Base-by-base conservation (phyloP, 1,140 invertebrate species). In the Brachionus plicatilis region DNA sequence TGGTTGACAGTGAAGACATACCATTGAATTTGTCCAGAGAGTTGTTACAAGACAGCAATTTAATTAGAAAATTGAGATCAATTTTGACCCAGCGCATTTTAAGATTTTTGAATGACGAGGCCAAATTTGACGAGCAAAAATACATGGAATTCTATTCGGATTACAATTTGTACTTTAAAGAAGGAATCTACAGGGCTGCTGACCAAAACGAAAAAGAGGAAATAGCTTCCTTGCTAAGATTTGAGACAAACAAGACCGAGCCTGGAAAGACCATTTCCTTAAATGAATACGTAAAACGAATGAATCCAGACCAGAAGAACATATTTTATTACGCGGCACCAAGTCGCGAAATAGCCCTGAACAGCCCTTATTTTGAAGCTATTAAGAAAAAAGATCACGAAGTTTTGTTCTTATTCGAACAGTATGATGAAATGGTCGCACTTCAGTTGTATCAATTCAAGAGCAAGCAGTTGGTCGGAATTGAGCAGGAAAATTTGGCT, bases 1-100 rank as follows among this genome's bases (percentile, higher is more conserved):
- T 98, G 29, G 95, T 98, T 8, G 96, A 98, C 90, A 97, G 95
- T 6, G 96, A 98, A 91, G 96, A 99, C 88, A 98, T 99, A 91
- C 97, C 96, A 9, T 91, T 99, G 20, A 98, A 99, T 92, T 91
- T 99, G 56, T 97, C 95, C 87, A 91, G 97, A 88, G 97, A 99
- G 90, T 90, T 99, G 53, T 90, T 99, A 14, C 97, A 99, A 90
- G 96, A 98, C 87, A 96, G 94, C 88, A 92, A 92, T 29, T 91
- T 98, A 1, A 97, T 99, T 84, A 92, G 92, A 47, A 85, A 68
- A 80, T 33, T 85, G 24, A 91, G 94, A 29, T 93, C 92, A 82
- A 95, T 97, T 41, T 90, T 99, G 12, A 95, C 95, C 0, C 93
- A 93, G 84, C 91, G 94, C 86, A 91, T 97, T 60, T 88, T 98